These are phyloP conservation scores for Periplaneta americana DNA, from an alignment of 1,140 invertebrate species.

Conservation along the genomic window DNA sequence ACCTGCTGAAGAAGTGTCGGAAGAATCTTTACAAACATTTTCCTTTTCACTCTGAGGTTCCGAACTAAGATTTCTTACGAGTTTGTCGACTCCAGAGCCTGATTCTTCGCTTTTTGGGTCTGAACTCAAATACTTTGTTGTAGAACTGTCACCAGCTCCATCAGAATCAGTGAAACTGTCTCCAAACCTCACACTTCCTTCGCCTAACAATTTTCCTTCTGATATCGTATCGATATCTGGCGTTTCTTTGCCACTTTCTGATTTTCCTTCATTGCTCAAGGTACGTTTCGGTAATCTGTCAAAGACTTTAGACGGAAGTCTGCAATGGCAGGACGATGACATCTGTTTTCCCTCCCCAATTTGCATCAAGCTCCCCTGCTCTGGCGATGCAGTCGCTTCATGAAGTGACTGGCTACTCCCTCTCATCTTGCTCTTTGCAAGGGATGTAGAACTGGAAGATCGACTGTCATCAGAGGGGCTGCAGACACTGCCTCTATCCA, in stretches of 20 bases:
- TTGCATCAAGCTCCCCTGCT: neutral
- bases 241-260: neutral
- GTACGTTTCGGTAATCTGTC: neutral
- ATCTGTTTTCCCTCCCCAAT: neutral
- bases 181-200: neutral
- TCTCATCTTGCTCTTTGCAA: constrained; percentile 1
- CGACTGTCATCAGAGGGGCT: neutral
- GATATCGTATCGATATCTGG: neutral
- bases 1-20: neutral
- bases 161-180: neutral
- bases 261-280: neutral
- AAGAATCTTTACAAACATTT: neutral
- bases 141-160: neutral
- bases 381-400: neutral
- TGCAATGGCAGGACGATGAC: neutral
- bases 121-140: neutral
- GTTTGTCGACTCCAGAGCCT: too few relatives aligned
- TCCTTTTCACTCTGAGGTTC: neutral
- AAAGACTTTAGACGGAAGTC: neutral
- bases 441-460: constrained; percentile 1
- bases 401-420: constrained; percentile 13
- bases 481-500: neutral
- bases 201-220: neutral
- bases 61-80: too few relatives aligned
- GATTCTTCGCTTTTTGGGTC: neutral